Conservation (phyloP, 2,888 invertebrate species). For the Hololepta plana region DNA sequence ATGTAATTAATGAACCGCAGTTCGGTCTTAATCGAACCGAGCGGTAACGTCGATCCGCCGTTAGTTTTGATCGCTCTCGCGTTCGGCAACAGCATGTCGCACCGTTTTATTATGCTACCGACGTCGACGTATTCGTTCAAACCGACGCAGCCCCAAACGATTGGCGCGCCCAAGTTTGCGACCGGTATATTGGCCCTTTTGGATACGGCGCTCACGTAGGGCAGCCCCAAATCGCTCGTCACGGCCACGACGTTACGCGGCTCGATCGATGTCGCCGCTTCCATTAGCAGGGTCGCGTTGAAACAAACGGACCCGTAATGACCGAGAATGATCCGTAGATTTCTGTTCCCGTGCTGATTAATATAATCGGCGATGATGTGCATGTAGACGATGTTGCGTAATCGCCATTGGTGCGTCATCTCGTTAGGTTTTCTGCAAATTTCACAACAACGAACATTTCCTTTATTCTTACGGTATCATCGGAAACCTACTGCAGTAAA, state of each 20-base stretch:
- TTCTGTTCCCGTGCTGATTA: conserved; percentile 29
- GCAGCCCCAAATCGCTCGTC: conserved; percentile 36
- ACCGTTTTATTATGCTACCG: conserved; percentile 32
- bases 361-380: conserved; percentile 29
- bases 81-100: conserved; percentile 32
- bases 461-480: conserved; percentile 6
- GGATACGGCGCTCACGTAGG: conserved; percentile 24
- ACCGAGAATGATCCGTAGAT: conserved; percentile 33
- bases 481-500: conserved; percentile 8
- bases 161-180: conserved; percentile 35
- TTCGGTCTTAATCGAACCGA: conserved; percentile 32
- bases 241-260: conserved; percentile 35
- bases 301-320: conserved; percentile 38
- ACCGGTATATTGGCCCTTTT: conserved; percentile 29
- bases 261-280: conserved; percentile 23
- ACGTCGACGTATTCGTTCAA: conserved; percentile 36
- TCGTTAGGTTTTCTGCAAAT: too few species aligned
- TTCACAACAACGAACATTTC: too few species aligned
- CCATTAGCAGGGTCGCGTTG: conserved; percentile 32
- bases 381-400: conserved; percentile 23
- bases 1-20: conserved; percentile 35
- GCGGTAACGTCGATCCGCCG: conserved; percentile 29
- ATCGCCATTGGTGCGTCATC: too few species aligned
- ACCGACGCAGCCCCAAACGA: conserved; percentile 45
- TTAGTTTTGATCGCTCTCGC: conserved; percentile 30